Conservation (phyloP, 92 coral and sea anemone genomes). For the Blastomussa wellsi region DNA sequence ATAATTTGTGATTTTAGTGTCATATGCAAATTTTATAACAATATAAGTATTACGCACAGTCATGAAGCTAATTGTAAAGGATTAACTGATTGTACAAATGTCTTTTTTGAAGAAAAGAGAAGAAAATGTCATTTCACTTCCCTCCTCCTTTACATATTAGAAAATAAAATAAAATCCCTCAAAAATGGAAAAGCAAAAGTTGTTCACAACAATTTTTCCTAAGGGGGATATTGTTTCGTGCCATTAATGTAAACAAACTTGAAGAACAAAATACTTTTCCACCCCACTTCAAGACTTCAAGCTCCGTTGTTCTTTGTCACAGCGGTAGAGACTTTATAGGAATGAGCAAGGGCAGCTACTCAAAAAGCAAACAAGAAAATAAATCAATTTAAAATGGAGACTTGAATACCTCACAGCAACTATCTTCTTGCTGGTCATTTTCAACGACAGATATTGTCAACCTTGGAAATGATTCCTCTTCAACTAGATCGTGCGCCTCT, state of each 20-base stretch:
- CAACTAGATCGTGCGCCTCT: conserved; percentile 20
- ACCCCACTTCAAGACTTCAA: not conserved
- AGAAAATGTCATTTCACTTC: not conserved
- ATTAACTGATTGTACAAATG: no score
- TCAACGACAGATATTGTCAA: conserved; percentile 38
- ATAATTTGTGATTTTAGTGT: not conserved
- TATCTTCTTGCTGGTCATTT: conserved; percentile 73
- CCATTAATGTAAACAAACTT: not conserved
- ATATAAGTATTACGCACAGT: not conserved
- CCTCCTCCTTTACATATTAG: not conserved
- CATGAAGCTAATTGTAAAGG: not conserved
- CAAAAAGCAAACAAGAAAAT: not conserved
- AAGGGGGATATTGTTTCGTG: not conserved
- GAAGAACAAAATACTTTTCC: not conserved
- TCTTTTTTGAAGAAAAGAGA: not conserved
- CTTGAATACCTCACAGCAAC: conserved; percentile 77
- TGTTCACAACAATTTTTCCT: not conserved
- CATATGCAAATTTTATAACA: not conserved
- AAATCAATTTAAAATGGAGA: not conserved
- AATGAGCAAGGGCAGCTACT: conserved; percentile 1
- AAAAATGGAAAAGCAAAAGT: not conserved
- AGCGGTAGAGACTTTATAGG: not conserved
- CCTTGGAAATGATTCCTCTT: conserved; percentile 8
- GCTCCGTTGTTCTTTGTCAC: not conserved
- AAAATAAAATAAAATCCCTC: not conserved